A percentile compares a stretch with the other conserved stretches of the same genome.
These are phyloP conservation scores for Sebastes glaucus DNA, from an alignment of 2,797 vertebrate species.

Conservation along the genomic window DNA sequence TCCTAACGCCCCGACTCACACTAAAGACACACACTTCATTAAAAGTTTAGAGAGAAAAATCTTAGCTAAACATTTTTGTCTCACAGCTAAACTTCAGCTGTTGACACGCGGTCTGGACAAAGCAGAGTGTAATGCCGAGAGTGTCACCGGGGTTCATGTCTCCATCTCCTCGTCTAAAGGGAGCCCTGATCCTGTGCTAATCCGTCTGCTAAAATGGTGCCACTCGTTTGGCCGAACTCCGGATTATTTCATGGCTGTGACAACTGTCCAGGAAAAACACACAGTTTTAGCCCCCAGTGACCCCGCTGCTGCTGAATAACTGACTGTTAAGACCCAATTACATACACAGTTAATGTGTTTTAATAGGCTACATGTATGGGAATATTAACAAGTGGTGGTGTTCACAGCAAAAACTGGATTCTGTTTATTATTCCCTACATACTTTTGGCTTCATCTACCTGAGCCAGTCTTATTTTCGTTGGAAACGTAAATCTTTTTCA, in stretches of 20 bases:
- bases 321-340: not conserved
- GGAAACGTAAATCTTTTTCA: not conserved
- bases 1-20: not conserved
- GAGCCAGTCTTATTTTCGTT: not conserved
- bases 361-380: not conserved
- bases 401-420: not conserved
- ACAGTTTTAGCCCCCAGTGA: not conserved
- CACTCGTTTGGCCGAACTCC: slow-evolving; percentile 28
- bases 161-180: slow-evolving; percentile 42
- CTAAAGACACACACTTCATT: slow-evolving; percentile 1
- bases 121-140: not conserved
- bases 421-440: not conserved
- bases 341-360: not conserved
- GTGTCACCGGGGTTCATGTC: slow-evolving; percentile 24
- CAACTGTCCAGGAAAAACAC: slow-evolving; percentile 39
- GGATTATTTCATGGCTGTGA: slow-evolving; percentile 33
- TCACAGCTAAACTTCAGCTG: slow-evolving; percentile 26
- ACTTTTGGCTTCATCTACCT: not conserved
- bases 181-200: slow-evolving; percentile 64
- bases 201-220: slow-evolving; percentile 51
- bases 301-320: not conserved
- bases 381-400: not conserved
- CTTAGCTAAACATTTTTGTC: slow-evolving; percentile 11
- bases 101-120: slow-evolving; percentile 8
- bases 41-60: not conserved